Base-by-base conservation (phyloP, 2,113 vertebrate species). In the Oryzias javanicus region DNA sequence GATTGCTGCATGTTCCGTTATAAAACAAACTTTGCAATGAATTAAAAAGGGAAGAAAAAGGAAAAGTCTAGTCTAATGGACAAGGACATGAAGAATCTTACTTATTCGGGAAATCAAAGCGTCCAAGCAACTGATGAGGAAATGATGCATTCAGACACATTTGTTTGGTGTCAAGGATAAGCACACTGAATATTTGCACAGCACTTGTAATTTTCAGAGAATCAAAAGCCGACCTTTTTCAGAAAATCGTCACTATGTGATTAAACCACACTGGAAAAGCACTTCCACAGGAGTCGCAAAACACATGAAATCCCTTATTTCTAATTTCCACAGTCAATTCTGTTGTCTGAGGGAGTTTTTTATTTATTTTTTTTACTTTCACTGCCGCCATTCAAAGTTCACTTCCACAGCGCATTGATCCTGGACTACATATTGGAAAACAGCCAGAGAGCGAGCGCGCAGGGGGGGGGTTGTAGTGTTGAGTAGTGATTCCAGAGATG, bases 351-450 rank as follows among this genome's bases (percentile, higher is more conserved):
- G 42, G 57, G 48, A 74, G 67, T 79, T 80, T 81, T 79, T 35
- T 27, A 5, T 27, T 22, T 22, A n/a, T 27, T 27, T 6, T 27
- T 27, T 27, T 27, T 27, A 81, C 66, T 73, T 79, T 51, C 62
- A 49, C 56, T 64, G 55, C 65, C 75, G 70, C 67, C 76, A 75
- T 71, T 79, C 71, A 76, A 65, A 63, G 55, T 68, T 83, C 72
- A 59, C 72, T 70, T 78, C 69, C 75, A 69, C 76, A 41, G 58
- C 7, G 57, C 82, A 85, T 79, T 78, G 84, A 85, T 84, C 70
- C 80, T 58, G 46, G 76, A 78, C 70, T 73, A 44, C 22, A 3
- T 64, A 55, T 77, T 84, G 80, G 73, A 88, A 50, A 64, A 67
- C 25, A 49, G 70, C 79, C 82, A 82, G 81, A 58, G 70, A 60